Percentiles rank a stretch among this genome's conserved stretches.
phyloP scores from a whole-genome alignment of 2,888 invertebrate species.

The Globia sparganii region DNA sequence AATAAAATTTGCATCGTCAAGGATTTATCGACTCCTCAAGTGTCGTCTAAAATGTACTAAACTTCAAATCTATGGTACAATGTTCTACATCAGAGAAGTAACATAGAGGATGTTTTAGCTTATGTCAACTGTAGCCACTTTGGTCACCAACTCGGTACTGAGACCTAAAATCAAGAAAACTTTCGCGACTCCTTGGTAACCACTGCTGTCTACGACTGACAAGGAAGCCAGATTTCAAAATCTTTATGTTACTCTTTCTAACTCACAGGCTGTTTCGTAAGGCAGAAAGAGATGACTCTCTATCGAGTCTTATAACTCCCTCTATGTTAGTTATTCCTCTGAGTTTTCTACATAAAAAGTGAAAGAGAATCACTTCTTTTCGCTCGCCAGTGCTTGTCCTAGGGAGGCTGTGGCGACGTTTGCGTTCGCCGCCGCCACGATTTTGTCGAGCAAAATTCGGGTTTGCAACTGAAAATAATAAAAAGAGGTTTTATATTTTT shows the following conservation, averaged over 20 bases:
- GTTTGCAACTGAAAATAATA: constrained; percentile 79
- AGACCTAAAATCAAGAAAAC: not conserved
- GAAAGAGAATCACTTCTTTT: constrained; percentile 81
- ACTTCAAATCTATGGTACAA: constrained; percentile 25
- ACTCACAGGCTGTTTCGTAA: not conserved
- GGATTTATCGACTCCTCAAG: constrained; percentile 36
- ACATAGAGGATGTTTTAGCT: constrained; percentile 6
- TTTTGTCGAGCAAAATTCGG: constrained; percentile 82
- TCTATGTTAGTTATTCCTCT: constrained; percentile 34
- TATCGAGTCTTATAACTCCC: not conserved
- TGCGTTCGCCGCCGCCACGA: constrained; percentile 83
- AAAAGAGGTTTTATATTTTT: not conserved
- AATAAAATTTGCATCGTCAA: constrained; percentile 2
- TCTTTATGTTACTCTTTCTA: not conserved
- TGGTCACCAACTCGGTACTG: not conserved
- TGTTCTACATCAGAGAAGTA: constrained; percentile 23
- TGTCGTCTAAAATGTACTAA: constrained; percentile 48
- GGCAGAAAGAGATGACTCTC: not conserved
- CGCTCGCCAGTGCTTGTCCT: constrained; percentile 84
- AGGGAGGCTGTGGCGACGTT: constrained; percentile 85
- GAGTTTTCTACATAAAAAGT: constrained; percentile 36
- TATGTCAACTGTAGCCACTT: not conserved
- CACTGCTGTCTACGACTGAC: not conserved
- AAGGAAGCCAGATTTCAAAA: not conserved
- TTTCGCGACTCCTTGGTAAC: not conserved